A percentile compares a stretch with the other conserved stretches of the same genome.
These are phyloP conservation scores for Cheilinus undulatus DNA, from an alignment of 2,113 vertebrate genomes.

Conservation along the genomic window DNA sequence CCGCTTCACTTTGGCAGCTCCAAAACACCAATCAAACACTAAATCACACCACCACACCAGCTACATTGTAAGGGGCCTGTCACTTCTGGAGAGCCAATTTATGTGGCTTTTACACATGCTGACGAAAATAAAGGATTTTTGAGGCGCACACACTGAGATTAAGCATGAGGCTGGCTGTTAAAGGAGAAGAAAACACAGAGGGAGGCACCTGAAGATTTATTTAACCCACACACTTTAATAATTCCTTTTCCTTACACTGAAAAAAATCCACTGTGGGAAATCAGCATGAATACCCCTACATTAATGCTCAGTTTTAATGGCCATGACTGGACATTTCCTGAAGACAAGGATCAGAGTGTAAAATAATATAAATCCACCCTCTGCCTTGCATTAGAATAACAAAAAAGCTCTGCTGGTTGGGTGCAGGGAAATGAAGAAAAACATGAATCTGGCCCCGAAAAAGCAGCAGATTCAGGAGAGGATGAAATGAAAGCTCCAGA, in stretches of 20 bases:
- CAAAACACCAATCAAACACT: constrained; percentile 55
- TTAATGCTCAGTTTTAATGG: constrained; percentile 26
- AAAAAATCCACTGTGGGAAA: neutral
- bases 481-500: constrained; percentile 38
- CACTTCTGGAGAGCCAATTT: constrained; percentile 51
- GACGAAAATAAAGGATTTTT: constrained; percentile 46
- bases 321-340: constrained; percentile 45
- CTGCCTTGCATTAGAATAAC: constrained; percentile 37
- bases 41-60: constrained; percentile 47
- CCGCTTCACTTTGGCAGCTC: constrained; percentile 43
- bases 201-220: constrained; percentile 27
- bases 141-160: constrained; percentile 15
- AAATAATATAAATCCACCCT: constrained; percentile 50
- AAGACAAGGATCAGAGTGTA: constrained; percentile 39
- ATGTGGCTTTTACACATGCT: constrained; percentile 52
- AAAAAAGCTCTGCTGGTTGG: constrained; percentile 38
- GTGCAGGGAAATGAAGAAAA: constrained; percentile 19
- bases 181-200: neutral
- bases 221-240: constrained; percentile 28
- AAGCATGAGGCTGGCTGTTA: constrained; percentile 37
- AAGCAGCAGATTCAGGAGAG: constrained; percentile 9
- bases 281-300: constrained; percentile 39
- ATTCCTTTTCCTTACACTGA: constrained; percentile 30
- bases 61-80: constrained; percentile 51
- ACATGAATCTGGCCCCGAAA: constrained; percentile 9